phyloP scores from a whole-genome alignment of 2,113 vertebrate genomes.

The Megaceryle maxima region DNA sequence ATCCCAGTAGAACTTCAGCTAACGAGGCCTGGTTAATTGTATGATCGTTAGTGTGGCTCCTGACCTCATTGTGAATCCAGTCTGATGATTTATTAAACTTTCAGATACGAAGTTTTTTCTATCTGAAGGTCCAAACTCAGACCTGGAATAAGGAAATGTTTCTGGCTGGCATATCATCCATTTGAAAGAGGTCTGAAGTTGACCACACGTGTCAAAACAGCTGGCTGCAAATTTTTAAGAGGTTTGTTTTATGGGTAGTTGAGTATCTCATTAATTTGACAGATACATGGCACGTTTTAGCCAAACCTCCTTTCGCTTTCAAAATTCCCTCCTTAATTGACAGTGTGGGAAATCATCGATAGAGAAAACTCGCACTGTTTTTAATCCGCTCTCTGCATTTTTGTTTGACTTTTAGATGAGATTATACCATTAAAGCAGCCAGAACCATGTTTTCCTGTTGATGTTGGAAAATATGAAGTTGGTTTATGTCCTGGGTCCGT shows the following conservation, averaged over 20 bases:
- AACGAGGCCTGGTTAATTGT: neutral
- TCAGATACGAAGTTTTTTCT: neutral
- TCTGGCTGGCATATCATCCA: neutral
- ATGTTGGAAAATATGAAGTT: neutral
- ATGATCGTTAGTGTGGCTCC: neutral
- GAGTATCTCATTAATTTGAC: neutral
- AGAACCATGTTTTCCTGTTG: neutral
- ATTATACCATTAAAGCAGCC: neutral
- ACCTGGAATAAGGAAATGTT: neutral
- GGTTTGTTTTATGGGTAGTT: neutral
- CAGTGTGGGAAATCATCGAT: neutral
- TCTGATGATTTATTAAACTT: neutral
- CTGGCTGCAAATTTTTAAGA: neutral
- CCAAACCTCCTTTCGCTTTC: neutral
- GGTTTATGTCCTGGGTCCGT: neutral
- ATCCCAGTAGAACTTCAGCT: neutral
- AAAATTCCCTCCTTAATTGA: neutral
- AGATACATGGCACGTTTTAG: neutral
- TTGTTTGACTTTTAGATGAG: neutral
- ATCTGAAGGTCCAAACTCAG: neutral
- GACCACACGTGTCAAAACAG: neutral
- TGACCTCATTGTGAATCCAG: neutral
- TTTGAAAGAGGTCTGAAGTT: neutral
- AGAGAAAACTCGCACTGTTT: neutral
- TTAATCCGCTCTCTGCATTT: neutral